phyloP scores from a whole-genome alignment of 2,797 vertebrate species.

The Pseudochromis fuscus region DNA sequence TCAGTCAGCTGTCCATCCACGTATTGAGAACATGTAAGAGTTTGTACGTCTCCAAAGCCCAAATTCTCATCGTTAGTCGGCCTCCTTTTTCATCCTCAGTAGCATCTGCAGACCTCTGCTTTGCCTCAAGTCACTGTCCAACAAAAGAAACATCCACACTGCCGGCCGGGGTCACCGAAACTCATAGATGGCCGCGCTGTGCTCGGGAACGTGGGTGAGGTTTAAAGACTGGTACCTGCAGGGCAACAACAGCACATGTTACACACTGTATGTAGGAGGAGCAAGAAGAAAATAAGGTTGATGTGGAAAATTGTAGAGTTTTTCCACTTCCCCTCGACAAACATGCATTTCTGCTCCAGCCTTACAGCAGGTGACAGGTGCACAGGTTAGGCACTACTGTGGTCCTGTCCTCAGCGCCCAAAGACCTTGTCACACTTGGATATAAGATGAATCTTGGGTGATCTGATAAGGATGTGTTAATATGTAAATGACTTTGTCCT shows the following conservation, averaged over 20 bases:
- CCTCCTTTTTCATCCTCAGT: slow-evolving; percentile 45
- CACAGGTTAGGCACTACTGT: too few relatives aligned
- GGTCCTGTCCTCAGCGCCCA: too few relatives aligned
- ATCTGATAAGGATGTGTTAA: too few relatives aligned
- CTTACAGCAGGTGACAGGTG: too few relatives aligned
- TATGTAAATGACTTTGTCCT: too few relatives aligned
- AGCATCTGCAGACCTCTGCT: slow-evolving; percentile 73
- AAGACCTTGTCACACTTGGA: too few relatives aligned
- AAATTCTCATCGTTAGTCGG: slow-evolving; percentile 22
- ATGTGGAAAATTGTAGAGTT: too few relatives aligned
- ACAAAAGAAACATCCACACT: slow-evolving; percentile 56
- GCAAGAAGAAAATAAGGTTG: background rate
- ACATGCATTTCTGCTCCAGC: too few relatives aligned
- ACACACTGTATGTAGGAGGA: background rate
- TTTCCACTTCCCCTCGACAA: too few relatives aligned
- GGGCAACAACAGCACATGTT: background rate
- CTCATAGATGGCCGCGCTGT: slow-evolving; percentile 98
- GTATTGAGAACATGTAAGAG: slow-evolving; percentile 34
- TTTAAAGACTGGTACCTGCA: slow-evolving; percentile 98
- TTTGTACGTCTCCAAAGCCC: slow-evolving; percentile 44
- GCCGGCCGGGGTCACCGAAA: slow-evolving; percentile 94
- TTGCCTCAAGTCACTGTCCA: slow-evolving; percentile 66
- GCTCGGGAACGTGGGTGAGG: slow-evolving; percentile 96
- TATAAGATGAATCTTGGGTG: too few relatives aligned
- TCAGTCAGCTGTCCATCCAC: slow-evolving; percentile 42